Evolutionary conservation across 2,797 vertebrate species (phyloP).

Genomic region (Malacoctenus gilli): DNA sequence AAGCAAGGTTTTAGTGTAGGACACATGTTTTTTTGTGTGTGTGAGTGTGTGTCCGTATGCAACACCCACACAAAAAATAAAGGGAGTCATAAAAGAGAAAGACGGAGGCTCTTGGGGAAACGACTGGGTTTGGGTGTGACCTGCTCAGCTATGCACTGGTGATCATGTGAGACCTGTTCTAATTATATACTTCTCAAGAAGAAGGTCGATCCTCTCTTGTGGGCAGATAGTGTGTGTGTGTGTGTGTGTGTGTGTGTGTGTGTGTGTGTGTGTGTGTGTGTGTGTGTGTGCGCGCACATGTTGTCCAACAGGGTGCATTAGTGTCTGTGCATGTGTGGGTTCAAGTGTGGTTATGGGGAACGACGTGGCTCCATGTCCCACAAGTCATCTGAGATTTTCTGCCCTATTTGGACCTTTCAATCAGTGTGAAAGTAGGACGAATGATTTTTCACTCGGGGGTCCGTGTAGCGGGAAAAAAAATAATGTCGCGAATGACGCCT

Average conservation of each 20-base stretch:
- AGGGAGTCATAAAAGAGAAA: slow-evolving; percentile 63
- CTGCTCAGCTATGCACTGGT: slow-evolving; percentile 77
- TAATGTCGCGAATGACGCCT: background rate
- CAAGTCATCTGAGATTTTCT: slow-evolving; percentile 47
- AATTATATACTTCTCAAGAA: slow-evolving; percentile 83
- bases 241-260: no score
- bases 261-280: slow-evolving; percentile 2
- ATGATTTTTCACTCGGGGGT: slow-evolving; percentile 27
- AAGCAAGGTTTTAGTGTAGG: slow-evolving; percentile 15
- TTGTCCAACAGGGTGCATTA: slow-evolving; percentile 50
- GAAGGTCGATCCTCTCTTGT: slow-evolving; percentile 77
- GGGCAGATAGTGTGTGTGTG: slow-evolving; percentile 64
- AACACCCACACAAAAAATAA: slow-evolving; percentile 3
- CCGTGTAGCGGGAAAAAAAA: slow-evolving; percentile 20
- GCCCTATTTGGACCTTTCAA: slow-evolving; percentile 51
- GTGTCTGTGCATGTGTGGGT: slow-evolving; percentile 8
- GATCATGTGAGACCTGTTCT: slow-evolving; percentile 85
- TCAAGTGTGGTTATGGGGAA: slow-evolving; percentile 15
- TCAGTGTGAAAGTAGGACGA: slow-evolving; percentile 46
- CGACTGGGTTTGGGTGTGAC: slow-evolving; percentile 78
- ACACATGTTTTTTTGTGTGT: slow-evolving; percentile 21
- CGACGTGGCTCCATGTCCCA: slow-evolving; percentile 35
- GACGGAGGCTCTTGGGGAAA: slow-evolving; percentile 62
- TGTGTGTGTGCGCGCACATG: slow-evolving; percentile 33
- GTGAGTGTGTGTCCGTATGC: slow-evolving; percentile 13